Base-by-base conservation (phyloP, 2,797 vertebrate species). In the Oreonectes daqikongensis region DNA sequence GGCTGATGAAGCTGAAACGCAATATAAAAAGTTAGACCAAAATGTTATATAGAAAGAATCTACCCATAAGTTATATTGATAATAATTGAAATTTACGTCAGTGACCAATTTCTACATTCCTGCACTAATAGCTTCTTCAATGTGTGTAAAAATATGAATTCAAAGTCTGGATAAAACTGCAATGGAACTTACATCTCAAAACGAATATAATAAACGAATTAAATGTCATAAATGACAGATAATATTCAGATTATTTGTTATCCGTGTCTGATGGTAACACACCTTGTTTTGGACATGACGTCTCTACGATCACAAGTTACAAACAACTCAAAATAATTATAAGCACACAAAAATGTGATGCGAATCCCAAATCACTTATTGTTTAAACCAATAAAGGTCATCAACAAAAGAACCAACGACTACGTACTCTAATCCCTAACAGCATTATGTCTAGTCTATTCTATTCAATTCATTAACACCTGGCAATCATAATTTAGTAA, bases 181-280 rank as follows among this genome's bases (percentile, higher is more conserved):
- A 17, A 38, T 7, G 9, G 5, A 17, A 64, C 14, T 28, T 10
- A 22, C 4, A 57, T 57, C 15, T 18, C 38, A 64, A n/a, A 6
- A 38, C 35, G 18, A 10, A 9, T 18, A 40, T 40, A 40, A 40
- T 10, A 40, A 40, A 2, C 38, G 11, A 12, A 42, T 14, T 1
- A 42, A 42, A 14, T 42, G 40, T 42, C 2, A 42, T 14, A 14
- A 35, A 35, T 35, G 32, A 35, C 32, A 35, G 9, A 15, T 42
- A 15, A 42, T 42, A 10, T 42, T 57, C n/a, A 75, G 38, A 60
- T 69, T 9, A 60, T 59, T 15, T 60, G n/a, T 32, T 60, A 69
- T 76, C 71, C 11, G 40, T 59, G 30, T 44, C 46, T 20, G 44
- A n/a, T n/a, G n/a, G n/a, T n/a, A n/a, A 38, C 17, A n/a, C 53